These are phyloP conservation scores for Maconellicoccus hirsutus DNA, from an alignment of 1,140 invertebrate genomes.

Conservation along the genomic window DNA sequence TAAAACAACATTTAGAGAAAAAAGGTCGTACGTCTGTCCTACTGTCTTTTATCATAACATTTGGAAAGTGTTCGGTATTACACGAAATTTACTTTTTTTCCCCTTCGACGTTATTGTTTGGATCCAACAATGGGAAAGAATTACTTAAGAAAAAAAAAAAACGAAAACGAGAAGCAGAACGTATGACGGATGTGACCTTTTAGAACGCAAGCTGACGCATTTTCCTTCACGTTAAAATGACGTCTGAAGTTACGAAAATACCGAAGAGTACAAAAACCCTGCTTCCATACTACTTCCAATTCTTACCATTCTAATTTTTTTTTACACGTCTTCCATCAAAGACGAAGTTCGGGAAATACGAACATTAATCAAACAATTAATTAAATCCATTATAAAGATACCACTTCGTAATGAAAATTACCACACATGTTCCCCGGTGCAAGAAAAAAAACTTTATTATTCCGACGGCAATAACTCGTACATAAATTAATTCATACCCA, in stretches of 20 bases:
- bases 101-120: neutral
- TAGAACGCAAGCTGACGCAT: neutral
- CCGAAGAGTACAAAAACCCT: neutral
- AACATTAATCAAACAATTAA: neutral
- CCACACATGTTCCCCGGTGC: neutral
- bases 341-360: too few relatives aligned
- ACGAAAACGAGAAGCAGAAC: too few relatives aligned
- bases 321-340: neutral
- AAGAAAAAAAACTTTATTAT: neutral
- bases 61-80: neutral
- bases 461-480: neutral
- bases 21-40: constrained; percentile 1
- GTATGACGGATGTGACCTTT: constrained; percentile 7
- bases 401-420: too few relatives aligned
- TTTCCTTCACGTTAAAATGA: neutral
- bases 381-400: neutral
- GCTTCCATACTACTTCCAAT: too few relatives aligned
- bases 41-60: neutral
- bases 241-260: neutral
- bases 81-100: neutral
- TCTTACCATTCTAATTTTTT: neutral
- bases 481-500: neutral
- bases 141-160: neutral
- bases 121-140: neutral
- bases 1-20: neutral